Evolutionary conservation across 2,888 invertebrate genomes (phyloP).

Genomic region (Rhimphoctona megacephalus): DNA sequence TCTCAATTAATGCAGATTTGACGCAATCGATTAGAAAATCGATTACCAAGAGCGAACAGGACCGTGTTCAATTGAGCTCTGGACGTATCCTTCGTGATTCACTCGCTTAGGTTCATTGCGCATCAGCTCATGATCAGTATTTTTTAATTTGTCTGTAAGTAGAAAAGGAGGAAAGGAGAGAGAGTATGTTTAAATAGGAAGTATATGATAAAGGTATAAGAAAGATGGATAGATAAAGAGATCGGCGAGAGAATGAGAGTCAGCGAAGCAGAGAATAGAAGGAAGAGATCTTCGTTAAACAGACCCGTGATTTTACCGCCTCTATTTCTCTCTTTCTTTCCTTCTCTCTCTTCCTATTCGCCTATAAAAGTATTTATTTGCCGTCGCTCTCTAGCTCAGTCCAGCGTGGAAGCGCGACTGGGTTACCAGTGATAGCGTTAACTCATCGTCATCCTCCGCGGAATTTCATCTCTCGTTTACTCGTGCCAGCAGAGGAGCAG

Average conservation of each 20-base stretch:
- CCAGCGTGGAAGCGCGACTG: constrained; percentile 70
- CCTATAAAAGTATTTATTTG: constrained; percentile 64
- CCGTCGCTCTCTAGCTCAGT: constrained; percentile 70
- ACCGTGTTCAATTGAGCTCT: constrained; percentile 12
- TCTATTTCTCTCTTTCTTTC: constrained; percentile 48
- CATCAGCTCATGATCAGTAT: constrained; percentile 6
- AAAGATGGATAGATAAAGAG: constrained; percentile 55
- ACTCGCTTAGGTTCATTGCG: not conserved
- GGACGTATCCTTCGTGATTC: not conserved
- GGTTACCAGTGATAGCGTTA: constrained; percentile 73
- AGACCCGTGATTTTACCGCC: constrained; percentile 67
- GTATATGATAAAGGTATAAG: constrained; percentile 12
- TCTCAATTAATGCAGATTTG: constrained; percentile 15
- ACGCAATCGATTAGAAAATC: constrained; percentile 1
- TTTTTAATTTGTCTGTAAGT: not conserved
- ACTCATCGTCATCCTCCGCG: constrained; percentile 71
- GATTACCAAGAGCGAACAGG: not conserved
- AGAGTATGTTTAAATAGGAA: not conserved
- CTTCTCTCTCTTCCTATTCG: constrained; percentile 53
- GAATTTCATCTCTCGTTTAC: constrained; percentile 65
- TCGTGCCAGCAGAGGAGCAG: constrained; percentile 5
- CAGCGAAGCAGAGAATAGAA: constrained; percentile 65
- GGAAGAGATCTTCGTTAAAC: constrained; percentile 68
- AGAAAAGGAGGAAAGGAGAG: not conserved
- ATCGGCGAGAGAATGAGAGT: constrained; percentile 62